Conservation (phyloP, 2,797 vertebrate species). For the Tapera naevia region DNA sequence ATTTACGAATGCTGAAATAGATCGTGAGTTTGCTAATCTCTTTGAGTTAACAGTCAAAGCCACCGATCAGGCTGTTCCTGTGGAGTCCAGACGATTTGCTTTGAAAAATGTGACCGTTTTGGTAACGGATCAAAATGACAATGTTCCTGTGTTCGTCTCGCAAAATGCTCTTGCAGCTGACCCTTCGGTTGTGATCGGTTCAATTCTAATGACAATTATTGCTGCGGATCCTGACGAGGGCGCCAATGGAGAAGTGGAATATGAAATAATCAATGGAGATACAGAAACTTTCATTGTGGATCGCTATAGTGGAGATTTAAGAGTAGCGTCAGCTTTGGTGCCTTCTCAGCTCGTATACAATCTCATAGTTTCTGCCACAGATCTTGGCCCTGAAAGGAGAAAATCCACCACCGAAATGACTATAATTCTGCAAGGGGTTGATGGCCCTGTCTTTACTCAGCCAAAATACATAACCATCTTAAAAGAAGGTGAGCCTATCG, state of each 20-base stretch:
- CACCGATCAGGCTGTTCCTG: constrained; percentile 90
- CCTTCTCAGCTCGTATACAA: constrained; percentile 90
- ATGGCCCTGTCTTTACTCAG: constrained; percentile 94
- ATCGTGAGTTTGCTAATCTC: constrained; percentile 93
- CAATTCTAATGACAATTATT: constrained; percentile 89
- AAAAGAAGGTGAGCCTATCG: constrained; percentile 94
- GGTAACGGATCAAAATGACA: constrained; percentile 95
- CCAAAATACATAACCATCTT: constrained; percentile 95
- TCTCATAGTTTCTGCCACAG: constrained; percentile 91
- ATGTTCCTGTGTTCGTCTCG: constrained; percentile 88
- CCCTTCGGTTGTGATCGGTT: constrained; percentile 89
- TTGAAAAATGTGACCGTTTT: constrained; percentile 96
- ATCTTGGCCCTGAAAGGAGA: constrained; percentile 89
- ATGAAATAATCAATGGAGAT: constrained; percentile 92
- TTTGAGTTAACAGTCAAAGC: constrained; percentile 96
- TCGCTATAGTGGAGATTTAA: constrained; percentile 92
- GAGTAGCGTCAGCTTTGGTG: constrained; percentile 88
- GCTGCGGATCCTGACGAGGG: constrained; percentile 95
- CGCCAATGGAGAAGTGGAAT: constrained; percentile 94
- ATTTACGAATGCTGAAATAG: constrained; percentile 88
- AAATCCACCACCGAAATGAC: constrained; percentile 90
- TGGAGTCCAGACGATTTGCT: constrained; percentile 89
- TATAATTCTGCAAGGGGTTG: constrained; percentile 89
- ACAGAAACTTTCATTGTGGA: constrained; percentile 94
- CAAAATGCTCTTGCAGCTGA: constrained; percentile 94